Conservation (phyloP, 2,888 invertebrate species). For the Nebria brevicollis region DNA sequence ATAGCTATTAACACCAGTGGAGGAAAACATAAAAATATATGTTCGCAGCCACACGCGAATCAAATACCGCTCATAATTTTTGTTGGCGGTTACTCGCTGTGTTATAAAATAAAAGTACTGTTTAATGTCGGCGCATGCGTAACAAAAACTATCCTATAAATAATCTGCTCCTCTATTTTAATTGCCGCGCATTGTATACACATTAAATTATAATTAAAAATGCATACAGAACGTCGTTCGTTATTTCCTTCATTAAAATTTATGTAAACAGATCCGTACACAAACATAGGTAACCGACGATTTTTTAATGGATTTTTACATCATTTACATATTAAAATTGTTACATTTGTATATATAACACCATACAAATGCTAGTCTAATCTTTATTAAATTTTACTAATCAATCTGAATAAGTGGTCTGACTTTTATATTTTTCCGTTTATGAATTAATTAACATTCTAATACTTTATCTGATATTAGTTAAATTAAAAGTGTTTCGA, state of each 20-base stretch:
- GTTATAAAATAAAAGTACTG: background rate
- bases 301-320: too few relatives aligned
- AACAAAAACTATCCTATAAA: background rate
- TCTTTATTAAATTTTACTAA: too few relatives aligned
- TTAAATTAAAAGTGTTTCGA: too few relatives aligned
- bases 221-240: background rate
- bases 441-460: background rate
- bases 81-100: background rate
- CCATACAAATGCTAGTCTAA: too few relatives aligned
- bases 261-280: too few relatives aligned
- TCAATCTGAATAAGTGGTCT: background rate
- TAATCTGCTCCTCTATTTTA: background rate
- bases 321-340: too few relatives aligned
- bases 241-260: background rate
- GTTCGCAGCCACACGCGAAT: constrained; percentile 15
- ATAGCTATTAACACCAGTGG: constrained; percentile 5
- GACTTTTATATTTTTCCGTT: background rate
- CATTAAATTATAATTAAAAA: background rate
- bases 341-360: too few relatives aligned
- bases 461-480: too few relatives aligned
- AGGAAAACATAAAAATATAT: constrained; percentile 14
- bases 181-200: background rate
- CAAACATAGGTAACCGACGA: too few relatives aligned
- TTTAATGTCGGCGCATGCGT: background rate
- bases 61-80: background rate